phyloP scores from a whole-genome alignment of 2,888 invertebrate genomes.

The Noctua pronuba region DNA sequence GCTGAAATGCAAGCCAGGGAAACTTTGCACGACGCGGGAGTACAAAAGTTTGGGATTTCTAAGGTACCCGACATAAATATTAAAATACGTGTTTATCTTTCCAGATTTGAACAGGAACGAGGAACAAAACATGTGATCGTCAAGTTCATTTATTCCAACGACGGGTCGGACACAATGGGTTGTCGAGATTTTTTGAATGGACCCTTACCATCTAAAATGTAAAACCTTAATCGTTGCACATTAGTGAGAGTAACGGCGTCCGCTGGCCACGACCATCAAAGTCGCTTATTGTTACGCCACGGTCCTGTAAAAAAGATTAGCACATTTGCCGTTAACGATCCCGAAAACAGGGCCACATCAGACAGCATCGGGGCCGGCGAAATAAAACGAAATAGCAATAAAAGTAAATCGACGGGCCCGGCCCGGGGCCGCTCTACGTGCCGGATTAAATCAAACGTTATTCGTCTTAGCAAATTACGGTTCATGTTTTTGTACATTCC shows the following conservation, averaged over 20 bases:
- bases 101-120: slow-evolving; percentile 46
- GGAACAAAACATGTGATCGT: slow-evolving; percentile 53
- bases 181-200: slow-evolving; percentile 70
- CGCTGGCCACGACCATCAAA: slow-evolving; percentile 79
- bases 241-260: slow-evolving; percentile 81
- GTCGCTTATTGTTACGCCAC: slow-evolving; percentile 82
- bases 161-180: slow-evolving; percentile 62
- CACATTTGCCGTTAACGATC: slow-evolving; percentile 88
- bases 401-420: slow-evolving; percentile 88
- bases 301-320: slow-evolving; percentile 88
- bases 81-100: slow-evolving; percentile 60
- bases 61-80: slow-evolving; percentile 49
- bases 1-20: slow-evolving; percentile 65
- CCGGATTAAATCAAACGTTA: slow-evolving; percentile 89
- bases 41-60: slow-evolving; percentile 42
- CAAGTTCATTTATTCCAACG: slow-evolving; percentile 66
- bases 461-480: slow-evolving; percentile 89
- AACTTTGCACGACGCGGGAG: slow-evolving; percentile 62
- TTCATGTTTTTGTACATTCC: slow-evolving; percentile 85
- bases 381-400: slow-evolving; percentile 89
- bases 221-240: slow-evolving; percentile 81
- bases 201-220: slow-evolving; percentile 75
- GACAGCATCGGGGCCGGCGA: slow-evolving; percentile 79
- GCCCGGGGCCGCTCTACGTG: slow-evolving; percentile 82
- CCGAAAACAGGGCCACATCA: slow-evolving; percentile 88